Conservation (phyloP, 2,888 invertebrate genomes). For the Aleiodes leptofemur region DNA sequence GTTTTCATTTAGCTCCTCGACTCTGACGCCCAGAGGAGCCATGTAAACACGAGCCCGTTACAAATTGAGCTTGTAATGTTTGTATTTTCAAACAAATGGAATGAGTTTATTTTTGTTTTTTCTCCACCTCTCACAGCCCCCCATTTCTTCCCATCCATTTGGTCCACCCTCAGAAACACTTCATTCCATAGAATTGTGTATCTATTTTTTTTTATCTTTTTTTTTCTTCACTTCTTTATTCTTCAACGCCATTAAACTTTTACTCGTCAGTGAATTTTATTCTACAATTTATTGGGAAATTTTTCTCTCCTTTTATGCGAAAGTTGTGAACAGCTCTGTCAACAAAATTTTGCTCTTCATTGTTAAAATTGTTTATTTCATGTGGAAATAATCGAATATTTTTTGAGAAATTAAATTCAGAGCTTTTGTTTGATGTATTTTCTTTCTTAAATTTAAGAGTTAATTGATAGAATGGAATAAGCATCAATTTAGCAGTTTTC, state of each 20-base stretch:
- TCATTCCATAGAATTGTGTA: slow-evolving; percentile 25
- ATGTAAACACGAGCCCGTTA: slow-evolving; percentile 28
- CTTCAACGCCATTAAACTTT: slow-evolving; percentile 14
- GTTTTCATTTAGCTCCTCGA: slow-evolving; percentile 8
- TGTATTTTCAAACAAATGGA: slow-evolving; percentile 28
- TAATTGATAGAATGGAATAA: too few relatives aligned
- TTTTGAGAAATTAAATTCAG: too few relatives aligned
- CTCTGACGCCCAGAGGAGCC: slow-evolving; percentile 15
- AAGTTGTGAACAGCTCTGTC: too few relatives aligned
- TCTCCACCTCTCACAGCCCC: too few relatives aligned
- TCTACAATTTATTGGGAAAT: not conserved
- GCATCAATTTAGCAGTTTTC: too few relatives aligned
- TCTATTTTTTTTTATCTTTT: not conserved
- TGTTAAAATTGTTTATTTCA: too few relatives aligned
- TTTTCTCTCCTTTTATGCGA: not conserved
- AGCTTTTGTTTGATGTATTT: too few relatives aligned
- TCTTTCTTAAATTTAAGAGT: too few relatives aligned
- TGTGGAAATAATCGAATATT: too few relatives aligned
- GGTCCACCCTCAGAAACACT: slow-evolving; percentile 2
- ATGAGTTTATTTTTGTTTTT: slow-evolving; percentile 24
- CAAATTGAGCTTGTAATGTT: slow-evolving; percentile 23
- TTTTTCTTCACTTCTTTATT: slow-evolving; percentile 9
- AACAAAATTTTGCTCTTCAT: too few relatives aligned
- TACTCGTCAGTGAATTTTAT: slow-evolving; percentile 6
- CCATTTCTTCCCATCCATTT: slow-evolving; percentile 15